Evolutionary conservation across 2,797 vertebrate species (phyloP), one percentile per base, ranked within the genome.

Genomic region (Ispidina picta): DNA sequence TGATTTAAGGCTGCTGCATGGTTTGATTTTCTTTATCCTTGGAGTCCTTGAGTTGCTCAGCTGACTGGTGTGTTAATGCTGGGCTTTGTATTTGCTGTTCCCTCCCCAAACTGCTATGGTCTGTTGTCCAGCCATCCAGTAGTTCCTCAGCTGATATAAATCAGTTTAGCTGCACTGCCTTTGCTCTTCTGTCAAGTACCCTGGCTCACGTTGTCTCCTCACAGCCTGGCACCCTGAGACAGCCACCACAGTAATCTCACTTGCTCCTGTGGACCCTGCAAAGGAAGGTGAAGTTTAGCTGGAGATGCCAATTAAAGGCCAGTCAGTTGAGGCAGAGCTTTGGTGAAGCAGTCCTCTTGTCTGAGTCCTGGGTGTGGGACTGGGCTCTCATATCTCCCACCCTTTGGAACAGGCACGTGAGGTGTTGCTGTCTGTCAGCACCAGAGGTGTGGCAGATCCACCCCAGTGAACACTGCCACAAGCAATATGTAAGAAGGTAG

Each of bases 391-490:
- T 14, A 11, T 41, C 28, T 68, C 18, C 35, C 13, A 11, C 4
- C 12, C n/a, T 65, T n/a, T 48, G 31, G 43, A 65, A 10, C 3
- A 18, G 33, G 15, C 9, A 6, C 13, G 31, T 33, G 54, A 79
- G 49, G 3, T 3, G 1, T 7, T 80, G 74, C 52, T 60, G 33
- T 48, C n/a, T 12, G 2, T 39, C 75, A 73, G 64, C 8, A 39
- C 20, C 49, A 35, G 15, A 3, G 1, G 23, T 4, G 22, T 4
- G 14, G 55, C 55, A 28, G 35, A 11, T 52, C 48, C 0, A 0
- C 19, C 21, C 15, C 0, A 0, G 16, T 23, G 56, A 73, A 31
- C 0, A 0, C 62, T 0, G 0, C 39, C 26, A 2, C 0, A 2
- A 82, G 49, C 48, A 31, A 2, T 15, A 26, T 1, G 2, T 75